Evolutionary conservation across 2,113 vertebrate genomes (phyloP).

Genomic region (Pterocles orientalis): DNA sequence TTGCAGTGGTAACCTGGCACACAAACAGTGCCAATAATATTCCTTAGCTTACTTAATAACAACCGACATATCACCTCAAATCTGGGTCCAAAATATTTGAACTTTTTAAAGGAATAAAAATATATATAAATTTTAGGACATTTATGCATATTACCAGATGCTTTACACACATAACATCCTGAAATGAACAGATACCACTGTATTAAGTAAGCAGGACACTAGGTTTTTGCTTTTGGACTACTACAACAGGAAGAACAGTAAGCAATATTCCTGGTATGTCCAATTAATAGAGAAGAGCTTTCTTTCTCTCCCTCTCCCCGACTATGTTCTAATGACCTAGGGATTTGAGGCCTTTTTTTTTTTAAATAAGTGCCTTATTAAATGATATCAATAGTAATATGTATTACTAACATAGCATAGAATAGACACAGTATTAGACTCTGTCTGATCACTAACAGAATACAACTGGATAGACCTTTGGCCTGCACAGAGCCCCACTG

Average conservation of each 20-base stretch:
- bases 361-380: slow-evolving; percentile 45
- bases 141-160: not conserved
- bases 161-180: slow-evolving; percentile 13
- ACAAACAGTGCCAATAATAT: slow-evolving; percentile 13
- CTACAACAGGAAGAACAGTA: slow-evolving; percentile 15
- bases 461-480: not conserved
- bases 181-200: not conserved
- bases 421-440: slow-evolving; percentile 12
- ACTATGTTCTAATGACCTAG: not conserved
- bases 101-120: slow-evolving; percentile 52
- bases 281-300: slow-evolving; percentile 20
- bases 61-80: slow-evolving; percentile 67
- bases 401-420: slow-evolving; percentile 4
- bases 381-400: not conserved
- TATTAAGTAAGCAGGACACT: slow-evolving; percentile 66
- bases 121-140: slow-evolving; percentile 44
- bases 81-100: slow-evolving; percentile 75
- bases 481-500: not conserved
- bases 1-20: slow-evolving; percentile 68
- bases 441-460: slow-evolving; percentile 35
- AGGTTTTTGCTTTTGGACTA: slow-evolving; percentile 61
- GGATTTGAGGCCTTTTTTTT: not conserved
- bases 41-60: slow-evolving; percentile 61
- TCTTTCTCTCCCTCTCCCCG: not conserved
- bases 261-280: slow-evolving; percentile 14